Evolutionary conservation across 2,888 invertebrate species (phyloP).

Genomic region (Noctuana brunneofusca): DNA sequence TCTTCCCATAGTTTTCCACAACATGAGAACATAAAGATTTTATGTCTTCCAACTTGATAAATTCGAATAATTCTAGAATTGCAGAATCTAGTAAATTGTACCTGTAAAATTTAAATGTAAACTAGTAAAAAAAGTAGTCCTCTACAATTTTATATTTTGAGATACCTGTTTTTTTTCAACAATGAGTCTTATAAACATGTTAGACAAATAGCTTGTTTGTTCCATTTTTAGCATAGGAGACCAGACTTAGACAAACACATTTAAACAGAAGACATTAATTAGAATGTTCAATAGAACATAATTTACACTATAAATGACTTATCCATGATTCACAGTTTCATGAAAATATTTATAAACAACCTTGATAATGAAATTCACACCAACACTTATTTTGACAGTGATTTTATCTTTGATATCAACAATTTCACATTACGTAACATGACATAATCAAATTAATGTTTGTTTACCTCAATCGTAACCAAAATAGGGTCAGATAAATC

Average conservation of each 20-base stretch:
- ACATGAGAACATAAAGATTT: constrained; percentile 95
- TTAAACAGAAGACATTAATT: neutral
- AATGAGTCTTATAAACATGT: too few relatives aligned
- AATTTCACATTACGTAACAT: constrained; percentile 6
- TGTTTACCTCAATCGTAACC: constrained; percentile 7
- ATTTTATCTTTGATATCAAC: neutral
- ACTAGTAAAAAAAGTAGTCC: too few relatives aligned
- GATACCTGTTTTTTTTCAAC: too few relatives aligned
- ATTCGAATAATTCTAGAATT: constrained; percentile 99
- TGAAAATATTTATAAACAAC: neutral
- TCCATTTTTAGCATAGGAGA: too few relatives aligned
- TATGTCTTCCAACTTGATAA: constrained; percentile 96
- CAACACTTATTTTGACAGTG: neutral
- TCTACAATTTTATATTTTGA: too few relatives aligned
- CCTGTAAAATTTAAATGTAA: constrained; percentile 50
- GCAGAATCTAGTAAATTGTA: constrained; percentile 99
- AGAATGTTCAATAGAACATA: neutral
- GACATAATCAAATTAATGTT: neutral
- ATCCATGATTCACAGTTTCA: neutral
- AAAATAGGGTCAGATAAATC: constrained; percentile 12
- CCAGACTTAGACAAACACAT: too few relatives aligned
- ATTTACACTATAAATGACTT: neutral
- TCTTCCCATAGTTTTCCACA: constrained; percentile 97
- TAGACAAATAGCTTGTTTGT: too few relatives aligned
- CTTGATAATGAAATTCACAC: neutral